Conservation (phyloP, 1,140 invertebrate species). For the Dinothrombium tinctorium region DNA sequence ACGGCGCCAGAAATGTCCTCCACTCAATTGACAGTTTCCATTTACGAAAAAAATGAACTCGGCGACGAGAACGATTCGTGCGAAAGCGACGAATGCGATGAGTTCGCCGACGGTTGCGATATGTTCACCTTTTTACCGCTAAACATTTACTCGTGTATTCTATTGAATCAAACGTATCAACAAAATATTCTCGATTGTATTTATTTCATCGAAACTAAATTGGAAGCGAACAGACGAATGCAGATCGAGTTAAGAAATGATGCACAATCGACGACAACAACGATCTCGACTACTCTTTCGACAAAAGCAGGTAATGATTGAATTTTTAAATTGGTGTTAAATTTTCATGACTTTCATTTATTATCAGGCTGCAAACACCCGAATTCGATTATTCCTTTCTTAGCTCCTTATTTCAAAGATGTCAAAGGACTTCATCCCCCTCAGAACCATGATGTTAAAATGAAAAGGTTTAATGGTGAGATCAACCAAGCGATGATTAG, state of each 20-base stretch:
- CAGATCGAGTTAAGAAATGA: not conserved
- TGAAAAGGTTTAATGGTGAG: not conserved
- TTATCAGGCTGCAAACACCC: not conserved
- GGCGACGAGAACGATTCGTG: no score
- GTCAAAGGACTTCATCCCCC: slow-evolving; percentile 3
- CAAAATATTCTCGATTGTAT: not conserved
- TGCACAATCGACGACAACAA: not conserved
- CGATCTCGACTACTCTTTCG: no score
- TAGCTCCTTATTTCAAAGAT: slow-evolving; percentile 10
- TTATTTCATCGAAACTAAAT: not conserved
- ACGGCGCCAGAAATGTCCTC: no score
- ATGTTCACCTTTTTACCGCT: no score
- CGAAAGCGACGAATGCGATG: no score
- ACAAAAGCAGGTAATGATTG: not conserved
- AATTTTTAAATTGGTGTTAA: no score
- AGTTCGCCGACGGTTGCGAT: no score
- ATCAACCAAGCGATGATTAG: not conserved
- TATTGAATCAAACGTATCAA: not conserved
- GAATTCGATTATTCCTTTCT: slow-evolving; percentile 7
- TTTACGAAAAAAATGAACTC: no score
- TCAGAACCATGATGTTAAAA: not conserved
- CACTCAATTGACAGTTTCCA: no score
- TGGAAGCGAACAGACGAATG: not conserved
- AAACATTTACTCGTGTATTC: not conserved
- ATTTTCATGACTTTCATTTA: no score